Conservation (phyloP, 2,797 vertebrate species). For the Tolypeutes matacus region DNA sequence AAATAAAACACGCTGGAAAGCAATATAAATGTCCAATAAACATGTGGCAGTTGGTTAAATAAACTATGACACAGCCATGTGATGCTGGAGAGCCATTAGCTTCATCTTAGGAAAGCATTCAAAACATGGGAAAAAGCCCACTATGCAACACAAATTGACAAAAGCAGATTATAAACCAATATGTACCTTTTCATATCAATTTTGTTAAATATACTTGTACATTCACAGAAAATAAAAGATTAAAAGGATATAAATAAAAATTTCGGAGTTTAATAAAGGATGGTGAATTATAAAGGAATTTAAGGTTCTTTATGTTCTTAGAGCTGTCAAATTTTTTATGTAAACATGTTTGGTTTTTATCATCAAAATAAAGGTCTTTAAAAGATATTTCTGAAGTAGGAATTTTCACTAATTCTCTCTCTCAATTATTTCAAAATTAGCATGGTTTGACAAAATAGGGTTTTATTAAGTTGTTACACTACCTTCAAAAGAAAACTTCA, state of each 20-base stretch:
- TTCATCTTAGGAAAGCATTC: slow-evolving; percentile 20
- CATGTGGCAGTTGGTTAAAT: neutral
- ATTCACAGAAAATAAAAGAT: neutral
- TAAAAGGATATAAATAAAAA: neutral
- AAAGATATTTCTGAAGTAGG: neutral
- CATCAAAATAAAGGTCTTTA: neutral
- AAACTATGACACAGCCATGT: neutral
- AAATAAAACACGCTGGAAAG: neutral
- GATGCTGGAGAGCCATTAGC: neutral
- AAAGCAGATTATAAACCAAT: neutral
- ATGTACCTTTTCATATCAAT: neutral
- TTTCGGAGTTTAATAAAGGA: neutral
- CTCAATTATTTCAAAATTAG: slow-evolving; percentile 35
- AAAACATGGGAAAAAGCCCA: neutral
- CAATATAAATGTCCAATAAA: neutral
- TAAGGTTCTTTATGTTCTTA: slow-evolving; percentile 20
- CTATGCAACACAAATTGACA: neutral
- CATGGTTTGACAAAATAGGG: neutral
- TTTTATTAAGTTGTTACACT: neutral
- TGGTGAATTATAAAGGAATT: neutral
- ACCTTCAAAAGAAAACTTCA: slow-evolving; percentile 26
- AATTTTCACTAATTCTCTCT: neutral
- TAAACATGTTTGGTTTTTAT: neutral
- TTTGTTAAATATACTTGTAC: neutral
- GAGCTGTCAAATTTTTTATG: neutral